Evolutionary conservation across 2,888 invertebrate genomes (phyloP), one percentile per base, ranked within the genome.

Genomic region (Cheilosia soror): DNA sequence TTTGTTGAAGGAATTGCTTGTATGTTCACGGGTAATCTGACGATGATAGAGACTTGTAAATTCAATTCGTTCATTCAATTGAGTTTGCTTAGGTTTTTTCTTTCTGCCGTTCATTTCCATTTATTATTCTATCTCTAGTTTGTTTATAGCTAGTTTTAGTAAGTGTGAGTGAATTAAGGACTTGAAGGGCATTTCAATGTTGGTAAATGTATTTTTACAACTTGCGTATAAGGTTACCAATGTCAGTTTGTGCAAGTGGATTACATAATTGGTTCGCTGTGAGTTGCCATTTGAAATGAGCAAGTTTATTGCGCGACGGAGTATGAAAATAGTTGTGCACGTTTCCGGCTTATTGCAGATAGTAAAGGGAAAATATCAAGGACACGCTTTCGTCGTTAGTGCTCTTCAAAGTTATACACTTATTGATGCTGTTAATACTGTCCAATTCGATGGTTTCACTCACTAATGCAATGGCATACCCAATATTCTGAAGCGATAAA

Each of bases 61-160:
- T 84, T 84, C 79, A 83, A 83, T 83, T 79, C 73, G 49, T 79
- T 63, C 57, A 68, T 65, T 66, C 73, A 84, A 84, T 79, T 75
- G 62, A 65, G 83, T 79, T 84, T 84, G 75, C 44, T 79, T 58
- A 62, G 69, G 72, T 55, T 60, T 15, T 60, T 75, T 29, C 27
- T 27, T 51, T 60, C 60, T 1, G 29, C 13, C n/a, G n/a, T 53
- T 33, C 25, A 2, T 58, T 72, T 37, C 20, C 47, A 66, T 53
- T 58, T 65, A 31, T 60, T 51, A 40, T 57, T 75, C 25, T 62
- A 27, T 65, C 27, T 33, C 13, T 58, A 13, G 5, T 29, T 20
- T 57, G 68, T 9, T 37, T 15, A 15, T 47, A 20, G 11, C 9
- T 37, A 47, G 15, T 7, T 27, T 15, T n/a, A 2, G 20, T 77